Evolutionary conservation across 1,140 invertebrate species (phyloP).

Genomic region (Pseudomyrmex concolor): DNA sequence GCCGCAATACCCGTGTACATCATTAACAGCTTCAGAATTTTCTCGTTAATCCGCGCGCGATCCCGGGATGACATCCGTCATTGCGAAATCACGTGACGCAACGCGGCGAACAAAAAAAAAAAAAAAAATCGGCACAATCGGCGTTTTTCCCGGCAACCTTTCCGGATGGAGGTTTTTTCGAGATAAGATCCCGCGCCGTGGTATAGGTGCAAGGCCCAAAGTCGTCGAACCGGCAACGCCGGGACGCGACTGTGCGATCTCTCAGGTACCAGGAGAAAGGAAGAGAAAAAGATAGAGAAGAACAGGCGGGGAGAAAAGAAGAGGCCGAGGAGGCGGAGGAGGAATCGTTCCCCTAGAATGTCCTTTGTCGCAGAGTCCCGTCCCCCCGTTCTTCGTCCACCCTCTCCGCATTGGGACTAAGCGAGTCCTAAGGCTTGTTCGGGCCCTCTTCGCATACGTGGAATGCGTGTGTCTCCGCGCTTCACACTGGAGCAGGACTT

Average conservation of each 20-base stretch:
- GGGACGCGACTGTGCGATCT: constrained; percentile 63
- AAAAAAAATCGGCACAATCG: constrained; percentile 59
- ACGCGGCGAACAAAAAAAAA: neutral
- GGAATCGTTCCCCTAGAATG: constrained; percentile 77
- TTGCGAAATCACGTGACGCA: constrained; percentile 14
- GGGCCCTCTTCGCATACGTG: constrained; percentile 69
- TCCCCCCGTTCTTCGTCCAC: constrained; percentile 36
- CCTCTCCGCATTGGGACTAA: constrained; percentile 57
- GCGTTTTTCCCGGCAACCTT: neutral
- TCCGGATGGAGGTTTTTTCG: constrained; percentile 37
- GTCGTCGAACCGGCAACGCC: constrained; percentile 78
- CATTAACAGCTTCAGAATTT: constrained; percentile 3
- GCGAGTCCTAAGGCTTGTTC: constrained; percentile 65
- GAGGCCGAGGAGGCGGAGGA: constrained; percentile 10
- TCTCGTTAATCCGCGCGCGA: neutral
- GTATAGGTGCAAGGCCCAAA: constrained; percentile 60
- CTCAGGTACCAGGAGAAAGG: constrained; percentile 65
- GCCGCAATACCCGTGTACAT: neutral
- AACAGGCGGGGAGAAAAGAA: neutral
- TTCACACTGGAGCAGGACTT: constrained; percentile 6
- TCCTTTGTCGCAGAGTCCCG: constrained; percentile 78
- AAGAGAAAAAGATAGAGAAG: constrained; percentile 57
- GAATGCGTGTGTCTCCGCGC: constrained; percentile 71
- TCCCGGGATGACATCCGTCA: neutral
- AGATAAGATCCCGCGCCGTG: constrained; percentile 56